Percentiles rank a stretch among this genome's conserved stretches.
These are phyloP conservation scores for Heteractis magnifica DNA, from an alignment of 92 coral and sea anemone genomes.

Conservation along the genomic window DNA sequence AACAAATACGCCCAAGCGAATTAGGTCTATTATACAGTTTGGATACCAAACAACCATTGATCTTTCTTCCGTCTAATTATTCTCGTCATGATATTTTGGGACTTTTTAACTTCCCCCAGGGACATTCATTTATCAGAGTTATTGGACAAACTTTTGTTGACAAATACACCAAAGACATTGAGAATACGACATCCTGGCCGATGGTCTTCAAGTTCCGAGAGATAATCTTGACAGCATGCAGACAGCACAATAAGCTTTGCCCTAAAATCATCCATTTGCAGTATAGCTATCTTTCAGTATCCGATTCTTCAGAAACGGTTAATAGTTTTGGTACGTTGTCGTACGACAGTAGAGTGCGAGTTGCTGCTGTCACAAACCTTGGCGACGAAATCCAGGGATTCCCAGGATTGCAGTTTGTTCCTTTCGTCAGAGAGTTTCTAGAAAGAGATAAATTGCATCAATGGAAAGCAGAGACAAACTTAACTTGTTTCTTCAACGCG, in stretches of 20 bases:
- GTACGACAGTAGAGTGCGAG: constrained; percentile 17
- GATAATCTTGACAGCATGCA: background rate
- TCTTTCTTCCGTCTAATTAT: background rate
- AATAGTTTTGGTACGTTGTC: constrained; percentile 23
- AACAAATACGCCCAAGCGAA: too few species aligned
- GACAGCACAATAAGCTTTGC: background rate
- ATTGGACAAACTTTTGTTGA: background rate
- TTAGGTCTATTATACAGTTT: background rate
- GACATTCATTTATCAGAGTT: constrained; percentile 5
- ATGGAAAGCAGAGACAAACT: background rate
- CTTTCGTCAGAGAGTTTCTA: constrained; percentile 7
- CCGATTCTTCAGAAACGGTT: background rate
- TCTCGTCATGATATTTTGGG: background rate
- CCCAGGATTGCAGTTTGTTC: constrained; percentile 35
- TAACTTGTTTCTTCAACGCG: background rate
- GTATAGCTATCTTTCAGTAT: background rate
- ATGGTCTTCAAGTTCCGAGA: background rate
- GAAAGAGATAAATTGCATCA: constrained; percentile 8
- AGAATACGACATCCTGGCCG: background rate
- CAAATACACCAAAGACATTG: background rate
- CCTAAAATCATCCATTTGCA: background rate
- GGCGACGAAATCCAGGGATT: constrained; percentile 40
- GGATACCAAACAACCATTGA: background rate
- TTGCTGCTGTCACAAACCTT: constrained; percentile 5
- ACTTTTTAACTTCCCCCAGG: background rate